Evolutionary conservation across 37 sponge, comb jelly and placozoan species (phyloP).

Genomic region (Mnemiopsis leidyi): DNA sequence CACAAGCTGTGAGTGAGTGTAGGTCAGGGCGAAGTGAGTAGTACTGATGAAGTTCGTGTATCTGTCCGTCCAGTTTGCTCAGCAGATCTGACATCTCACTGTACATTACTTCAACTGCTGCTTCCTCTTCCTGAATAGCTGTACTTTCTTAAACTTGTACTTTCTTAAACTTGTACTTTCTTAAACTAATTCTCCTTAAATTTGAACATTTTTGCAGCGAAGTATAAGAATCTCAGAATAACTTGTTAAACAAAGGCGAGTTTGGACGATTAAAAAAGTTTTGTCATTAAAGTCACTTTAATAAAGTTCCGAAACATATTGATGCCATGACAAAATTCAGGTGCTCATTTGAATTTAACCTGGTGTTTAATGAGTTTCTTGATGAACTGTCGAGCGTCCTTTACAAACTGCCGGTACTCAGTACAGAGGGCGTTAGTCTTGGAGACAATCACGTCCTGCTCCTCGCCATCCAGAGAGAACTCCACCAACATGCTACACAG

Average conservation of each 20-base stretch:
- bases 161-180: too few relatives aligned
- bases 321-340: too few relatives aligned
- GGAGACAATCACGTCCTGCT: not conserved
- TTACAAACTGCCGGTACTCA: not conserved
- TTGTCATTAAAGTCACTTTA: too few relatives aligned
- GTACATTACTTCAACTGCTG: not conserved
- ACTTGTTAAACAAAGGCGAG: too few relatives aligned
- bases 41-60: slow-evolving; percentile 13
- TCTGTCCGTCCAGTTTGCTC: not conserved
- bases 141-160: too few relatives aligned
- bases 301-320: too few relatives aligned
- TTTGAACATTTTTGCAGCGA: too few relatives aligned
- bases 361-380: not conserved
- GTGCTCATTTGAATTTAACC: too few relatives aligned
- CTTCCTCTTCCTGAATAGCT: not conserved
- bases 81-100: slow-evolving; percentile 5
- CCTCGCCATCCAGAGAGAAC: not conserved
- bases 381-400: not conserved
- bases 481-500: not conserved
- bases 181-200: too few relatives aligned
- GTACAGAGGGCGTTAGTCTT: not conserved
- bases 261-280: too few relatives aligned
- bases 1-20: not conserved
- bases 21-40: slow-evolving; percentile 2
- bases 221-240: too few relatives aligned